Base-by-base conservation (phyloP, 2,888 invertebrate species). In the Macrophya annulata region DNA sequence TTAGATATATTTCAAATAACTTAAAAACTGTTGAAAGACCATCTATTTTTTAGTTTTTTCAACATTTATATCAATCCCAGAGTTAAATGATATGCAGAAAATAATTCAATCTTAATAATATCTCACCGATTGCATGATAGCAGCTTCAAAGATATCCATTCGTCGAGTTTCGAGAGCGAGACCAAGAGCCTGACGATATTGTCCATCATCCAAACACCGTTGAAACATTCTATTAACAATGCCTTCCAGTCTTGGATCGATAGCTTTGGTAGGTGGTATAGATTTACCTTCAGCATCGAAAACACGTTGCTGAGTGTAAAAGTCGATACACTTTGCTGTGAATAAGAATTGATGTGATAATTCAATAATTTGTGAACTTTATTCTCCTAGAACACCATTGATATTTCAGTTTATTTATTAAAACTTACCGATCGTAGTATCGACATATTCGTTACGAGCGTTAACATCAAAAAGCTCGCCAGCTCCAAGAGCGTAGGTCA, bases 191-290 rank as follows among this genome's bases (percentile, higher is more conserved):
- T 99, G 99, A 72, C 98, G 96, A 93, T 97, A 99, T 91, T 99
- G 99, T 51, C 97, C 97, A 93, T 99, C 99, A 87, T 98, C 98
- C 88, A 99, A 95, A 91, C 99, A 99, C 86, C 98, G 95, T 91
- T 98, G 97, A 94, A 99, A 99, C 99, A 99, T 99, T 82, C 99
- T 96, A 93, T 99, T 98, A 0, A 99, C 99, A 89, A 99, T 98
- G 3, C 96, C 97, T 93, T 99, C 99, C 86, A 99, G 94, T 8
- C 98, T 95, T 9, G 96, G 95, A 93, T 98, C 98, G 77, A 98
- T 97, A 0, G 95, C 93, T 89, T 97, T 97, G 0, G 95, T 95
- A 45, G 95, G 95, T 40, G 95, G 94, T 6, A 92, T 89, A n/a
- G 94, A 92, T 77, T 96, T 96, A 86, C 96, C 96, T 90, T 97